These are phyloP conservation scores for Greenwoodochromis staneri DNA, from an alignment of 2,113 vertebrate genomes.

Conservation along the genomic window DNA sequence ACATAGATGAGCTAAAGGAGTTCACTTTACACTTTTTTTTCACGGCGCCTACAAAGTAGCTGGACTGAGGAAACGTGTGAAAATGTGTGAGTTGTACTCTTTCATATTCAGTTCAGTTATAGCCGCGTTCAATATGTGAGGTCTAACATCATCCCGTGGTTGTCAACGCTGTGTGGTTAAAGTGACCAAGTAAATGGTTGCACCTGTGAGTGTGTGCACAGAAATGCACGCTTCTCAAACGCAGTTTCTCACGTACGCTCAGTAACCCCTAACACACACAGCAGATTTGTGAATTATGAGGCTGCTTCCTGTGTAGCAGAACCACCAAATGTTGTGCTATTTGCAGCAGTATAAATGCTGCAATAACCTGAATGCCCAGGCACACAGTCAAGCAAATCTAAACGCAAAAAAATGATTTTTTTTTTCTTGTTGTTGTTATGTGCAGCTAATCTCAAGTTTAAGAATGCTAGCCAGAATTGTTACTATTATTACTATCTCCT, in stretches of 20 bases:
- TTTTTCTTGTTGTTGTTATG: neutral
- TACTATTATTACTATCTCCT: neutral
- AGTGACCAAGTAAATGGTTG: neutral
- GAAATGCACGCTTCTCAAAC: neutral
- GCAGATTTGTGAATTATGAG: neutral
- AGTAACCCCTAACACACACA: neutral
- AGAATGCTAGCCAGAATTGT: neutral
- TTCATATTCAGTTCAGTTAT: neutral
- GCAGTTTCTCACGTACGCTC: neutral
- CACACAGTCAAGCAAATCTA: neutral
- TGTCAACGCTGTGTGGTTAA: neutral
- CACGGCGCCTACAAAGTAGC: neutral
- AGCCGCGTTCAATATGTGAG: neutral
- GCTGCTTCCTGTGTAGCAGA: neutral
- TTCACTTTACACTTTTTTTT: neutral
- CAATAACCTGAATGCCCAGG: neutral
- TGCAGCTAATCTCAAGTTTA: neutral
- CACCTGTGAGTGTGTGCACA: neutral
- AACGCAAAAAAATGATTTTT: rapidly evolving
- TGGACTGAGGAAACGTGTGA: neutral
- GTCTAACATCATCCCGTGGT: neutral
- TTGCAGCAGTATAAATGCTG: neutral
- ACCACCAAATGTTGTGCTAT: neutral
- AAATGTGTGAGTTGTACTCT: neutral
- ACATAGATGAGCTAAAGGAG: neutral